phyloP scores from a whole-genome alignment of 2,888 invertebrate species.

The Drosophila merina region DNA sequence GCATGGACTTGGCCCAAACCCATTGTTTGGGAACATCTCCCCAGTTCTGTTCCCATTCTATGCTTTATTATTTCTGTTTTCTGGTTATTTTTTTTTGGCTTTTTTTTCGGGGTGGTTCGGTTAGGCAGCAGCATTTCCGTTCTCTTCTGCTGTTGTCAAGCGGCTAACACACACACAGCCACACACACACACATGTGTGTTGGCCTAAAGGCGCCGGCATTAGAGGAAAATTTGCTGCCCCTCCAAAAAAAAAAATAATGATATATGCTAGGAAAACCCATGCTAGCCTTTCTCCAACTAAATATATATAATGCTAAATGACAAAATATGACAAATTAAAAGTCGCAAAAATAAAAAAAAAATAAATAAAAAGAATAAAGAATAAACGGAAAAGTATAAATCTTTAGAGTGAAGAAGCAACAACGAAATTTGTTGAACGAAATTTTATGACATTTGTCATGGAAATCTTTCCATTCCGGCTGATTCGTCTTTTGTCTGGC shows the following conservation, averaged over 20 bases:
- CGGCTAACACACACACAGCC: constrained; percentile 46
- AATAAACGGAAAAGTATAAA: background rate
- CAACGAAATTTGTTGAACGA: too few relatives aligned
- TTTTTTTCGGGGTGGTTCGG: constrained; percentile 36
- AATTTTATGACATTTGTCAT: constrained; percentile 50
- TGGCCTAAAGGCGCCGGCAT: constrained; percentile 69
- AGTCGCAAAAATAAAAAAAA: constrained; percentile 24
- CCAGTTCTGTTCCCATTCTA: constrained; percentile 1
- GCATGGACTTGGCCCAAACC: constrained; percentile 65
- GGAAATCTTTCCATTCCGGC: constrained; percentile 30
- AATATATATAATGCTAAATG: constrained; percentile 70
- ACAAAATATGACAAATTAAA: constrained; percentile 75
- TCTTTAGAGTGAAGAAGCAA: constrained; percentile 7
- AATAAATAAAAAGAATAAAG: constrained; percentile 5
- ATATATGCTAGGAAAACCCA: constrained; percentile 29
- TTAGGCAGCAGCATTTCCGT: constrained; percentile 68
- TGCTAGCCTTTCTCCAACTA: constrained; percentile 48
- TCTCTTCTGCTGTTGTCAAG: constrained; percentile 74
- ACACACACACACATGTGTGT: constrained; percentile 49
- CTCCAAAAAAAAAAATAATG: constrained; percentile 43
- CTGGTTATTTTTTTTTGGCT: background rate
- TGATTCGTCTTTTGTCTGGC: constrained; percentile 44
- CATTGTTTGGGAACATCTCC: constrained; percentile 47
- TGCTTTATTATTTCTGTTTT: background rate
- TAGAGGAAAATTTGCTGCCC: constrained; percentile 43